Conservation (phyloP, 2,113 vertebrate genomes). For the Cebidichthys violaceus region DNA sequence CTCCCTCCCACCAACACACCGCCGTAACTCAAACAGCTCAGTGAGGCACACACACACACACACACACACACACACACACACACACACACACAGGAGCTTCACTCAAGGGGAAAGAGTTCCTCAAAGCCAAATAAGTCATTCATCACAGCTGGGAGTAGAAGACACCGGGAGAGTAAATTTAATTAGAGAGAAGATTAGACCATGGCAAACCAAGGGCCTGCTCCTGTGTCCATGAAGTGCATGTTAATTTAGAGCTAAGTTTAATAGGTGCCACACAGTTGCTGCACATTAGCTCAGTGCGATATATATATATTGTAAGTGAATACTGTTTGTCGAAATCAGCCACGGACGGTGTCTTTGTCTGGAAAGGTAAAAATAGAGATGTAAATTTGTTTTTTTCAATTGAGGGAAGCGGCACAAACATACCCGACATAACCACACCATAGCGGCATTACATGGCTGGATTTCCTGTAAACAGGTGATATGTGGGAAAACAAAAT, state of each 20-base stretch:
- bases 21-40: slow-evolving; percentile 56
- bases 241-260: slow-evolving; percentile 39
- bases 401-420: slow-evolving; percentile 37
- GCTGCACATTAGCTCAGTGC: slow-evolving; percentile 9
- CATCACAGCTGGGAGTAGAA: slow-evolving; percentile 68
- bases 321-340: slow-evolving; percentile 28
- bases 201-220: slow-evolving; percentile 56
- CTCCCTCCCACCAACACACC: slow-evolving; percentile 32
- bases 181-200: slow-evolving; percentile 71
- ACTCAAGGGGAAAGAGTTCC: slow-evolving; percentile 49
- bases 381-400: slow-evolving; percentile 50
- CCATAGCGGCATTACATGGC: not conserved
- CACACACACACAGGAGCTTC: slow-evolving; percentile 41
- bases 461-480: slow-evolving; percentile 76
- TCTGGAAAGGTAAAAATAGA: slow-evolving; percentile 67
- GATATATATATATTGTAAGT: not conserved
- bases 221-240: slow-evolving; percentile 45
- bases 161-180: slow-evolving; percentile 70
- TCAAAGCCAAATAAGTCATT: slow-evolving; percentile 74
- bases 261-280: slow-evolving; percentile 14
- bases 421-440: slow-evolving; percentile 24
- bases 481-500: slow-evolving; percentile 50
- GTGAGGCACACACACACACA: slow-evolving; percentile 1
- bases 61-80: slow-evolving; percentile 30
- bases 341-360: slow-evolving; percentile 18